Base-by-base conservation (phyloP, 2,888 invertebrate genomes). In the Harpalus rubripes region DNA sequence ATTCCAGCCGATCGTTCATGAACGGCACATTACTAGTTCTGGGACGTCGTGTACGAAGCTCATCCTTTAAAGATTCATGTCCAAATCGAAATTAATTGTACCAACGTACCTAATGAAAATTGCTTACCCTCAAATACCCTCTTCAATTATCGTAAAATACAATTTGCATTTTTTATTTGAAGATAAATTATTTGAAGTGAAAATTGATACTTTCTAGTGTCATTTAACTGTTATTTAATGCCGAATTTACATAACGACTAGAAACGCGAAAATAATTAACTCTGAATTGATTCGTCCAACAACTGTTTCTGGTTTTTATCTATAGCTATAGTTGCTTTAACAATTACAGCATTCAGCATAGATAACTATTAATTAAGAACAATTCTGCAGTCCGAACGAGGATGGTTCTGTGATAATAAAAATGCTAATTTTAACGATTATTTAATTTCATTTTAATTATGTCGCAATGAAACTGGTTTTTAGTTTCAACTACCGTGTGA, bases 381-480 rank as follows among this genome's bases (percentile, higher is more conserved):
- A 39, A 7, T 16, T 79, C 63, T 63, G 41, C 22, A 44, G 41
- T 26, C 59, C 72, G 22, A 56, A 56, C 12, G 72, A 10, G 32
- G 41, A 61, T 72, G 39, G 68, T 15, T 26, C 44, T 6, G n/a
- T 22, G 74, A 74, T 74, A 52, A 39, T 82, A 82, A 68, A 82
- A 72, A 82, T 82, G 82, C 56, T 32, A 82, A 82, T 82, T 68
- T 58, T 58, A 82, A 82, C 82, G 82, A 82, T 82, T 72, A 82
- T 58, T 56, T 82, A 82, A 82, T 68, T 82, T 82, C 68, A 72
- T 82, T 82, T 72, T 82, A 82, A 82, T 82, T 72, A 82, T 82
- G 72, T 82, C 39, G 56, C 52, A 39, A 18, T 39, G 18, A 26
- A 82, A 82, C 82, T 56, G 56, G 52, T 72, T 82, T 65, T 58